Conservation (phyloP, 2,113 vertebrate species). For the Oplegnathus fasciatus region DNA sequence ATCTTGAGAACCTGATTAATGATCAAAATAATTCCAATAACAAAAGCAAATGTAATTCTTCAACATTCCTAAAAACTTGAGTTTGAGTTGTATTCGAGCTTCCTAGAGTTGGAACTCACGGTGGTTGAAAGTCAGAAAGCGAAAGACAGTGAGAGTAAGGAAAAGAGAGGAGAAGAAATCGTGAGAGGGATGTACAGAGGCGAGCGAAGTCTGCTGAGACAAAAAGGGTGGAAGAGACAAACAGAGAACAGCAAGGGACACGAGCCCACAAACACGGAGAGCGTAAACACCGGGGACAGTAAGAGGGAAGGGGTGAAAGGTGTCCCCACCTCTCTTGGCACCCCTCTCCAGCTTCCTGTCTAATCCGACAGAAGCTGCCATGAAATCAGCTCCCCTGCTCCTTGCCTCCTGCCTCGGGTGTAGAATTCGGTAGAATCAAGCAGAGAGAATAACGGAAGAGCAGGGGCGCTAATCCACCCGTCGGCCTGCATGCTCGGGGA, state of each 20-base stretch:
- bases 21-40: not conserved
- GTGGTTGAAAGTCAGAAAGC: not conserved
- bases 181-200: constrained; percentile 2
- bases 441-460: constrained; percentile 62
- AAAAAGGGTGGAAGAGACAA: constrained; percentile 26
- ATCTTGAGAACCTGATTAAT: not conserved
- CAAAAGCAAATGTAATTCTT: not conserved
- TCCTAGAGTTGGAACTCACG: not conserved
- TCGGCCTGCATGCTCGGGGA: constrained; percentile 54
- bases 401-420: constrained; percentile 60
- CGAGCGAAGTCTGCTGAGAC: constrained; percentile 11
- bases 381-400: constrained; percentile 75
- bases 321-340: constrained; percentile 58
- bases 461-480: constrained; percentile 72
- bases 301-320: constrained; percentile 53
- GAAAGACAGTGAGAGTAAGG: not conserved
- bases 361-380: constrained; percentile 76
- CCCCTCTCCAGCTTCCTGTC: constrained; percentile 52
- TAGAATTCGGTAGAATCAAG: constrained; percentile 60
- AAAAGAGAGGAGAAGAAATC: not conserved
- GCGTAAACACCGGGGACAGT: constrained; percentile 22
- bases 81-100: not conserved
- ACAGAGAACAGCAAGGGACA: not conserved
- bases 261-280: not conserved
- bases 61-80: not conserved